Evolutionary conservation across 2,888 invertebrate species (phyloP), one percentile per base, ranked within the genome.

Genomic region (Serripes groenlandicus): DNA sequence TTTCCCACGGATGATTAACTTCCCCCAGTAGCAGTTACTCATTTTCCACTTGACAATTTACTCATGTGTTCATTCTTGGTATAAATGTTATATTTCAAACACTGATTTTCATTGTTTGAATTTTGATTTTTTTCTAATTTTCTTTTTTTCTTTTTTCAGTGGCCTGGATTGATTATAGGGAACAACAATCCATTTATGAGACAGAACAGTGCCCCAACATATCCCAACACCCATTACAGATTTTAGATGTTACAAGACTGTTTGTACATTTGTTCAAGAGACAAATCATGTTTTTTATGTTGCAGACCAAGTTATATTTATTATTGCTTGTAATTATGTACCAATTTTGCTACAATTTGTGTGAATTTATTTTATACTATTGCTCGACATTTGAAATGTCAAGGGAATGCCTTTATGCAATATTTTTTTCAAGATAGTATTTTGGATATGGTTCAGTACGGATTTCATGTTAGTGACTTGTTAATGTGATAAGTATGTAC

Each of bases 101-200:
- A n/a, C n/a, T n/a, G n/a, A n/a, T n/a, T 42, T 42, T 42, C 7
- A 42, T 42, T 42, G 7, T 42, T 42, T 15, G 42, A 11, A 42
- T 42, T 42, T 7, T 42, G 15, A 42, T 42, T 42, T 15, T 42
- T 11, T 42, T 42, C 15, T 42, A 42, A 32, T 56, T 26, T 18
- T n/a, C 26, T 69, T n/a, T 58, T 28, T 56, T 28, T 18, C 66
- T 28, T 52, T 7, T 80, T 84, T 78, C 78, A 84, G 84, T 84
- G 80, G 80, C 75, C 78, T 15, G 52, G 64, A 9, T 52, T 80
- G 32, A 84, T 78, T 37, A 37, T 81, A 7, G 80, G 80, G 21
- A 70, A 84, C 52, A 75, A 78, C 71, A 80, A 80, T 35, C 75
- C 66, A 15, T 79, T 66, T 62, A 28, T 21, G n/a, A n/a, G 37